Evolutionary conservation across 2,113 vertebrate genomes (phyloP), one percentile per base, ranked within the genome.

Genomic region (Zosterops hypoxanthus): DNA sequence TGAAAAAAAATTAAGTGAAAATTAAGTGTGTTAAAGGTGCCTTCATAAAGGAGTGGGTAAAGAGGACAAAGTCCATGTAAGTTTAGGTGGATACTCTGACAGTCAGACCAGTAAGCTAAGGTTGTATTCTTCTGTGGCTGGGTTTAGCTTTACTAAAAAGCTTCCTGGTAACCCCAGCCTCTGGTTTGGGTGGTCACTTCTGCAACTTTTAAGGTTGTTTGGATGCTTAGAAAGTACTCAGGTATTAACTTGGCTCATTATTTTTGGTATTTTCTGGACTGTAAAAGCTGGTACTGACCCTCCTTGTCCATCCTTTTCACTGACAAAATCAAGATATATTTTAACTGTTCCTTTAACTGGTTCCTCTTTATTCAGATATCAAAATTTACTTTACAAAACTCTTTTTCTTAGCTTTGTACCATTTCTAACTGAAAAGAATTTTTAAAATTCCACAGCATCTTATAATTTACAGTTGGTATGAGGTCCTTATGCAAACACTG

Each of bases 21-120:
- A 39, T 39, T 39, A 39, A 39, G 17, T 55, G 28, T 56, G 14
- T 72, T 81, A 29, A 34, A 83, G 8, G 12, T 46, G 5, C 25
- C 47, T 84, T 87, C 31, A 13, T n/a, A 26, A 4, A 73, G 55
- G n/a, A 85, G 9, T 33, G 34, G 12, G 25, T 44, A 88, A 86
- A 25, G 63, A 86, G 33, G 55, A 49, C 14, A 33, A 57, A 31
- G 61, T 52, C 47, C 0, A 0, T 50, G 1, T 18, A 5, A 7
- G 1, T 47, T 47, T 24, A 33, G 12, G 24, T 86, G 75, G 34
- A 10, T 64, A 44, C 25, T 44, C 31, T 66, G 47, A 5, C 31
- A 80, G 26, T 29, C 46, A 81, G 47, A 77, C 24, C 41, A 36
- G 33, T 25, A 63, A 52, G 3, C 11, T 89, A 53, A 70, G 18